Evolutionary conservation across 2,797 vertebrate genomes (phyloP).

Genomic region (Tauraco hartlaubi): DNA sequence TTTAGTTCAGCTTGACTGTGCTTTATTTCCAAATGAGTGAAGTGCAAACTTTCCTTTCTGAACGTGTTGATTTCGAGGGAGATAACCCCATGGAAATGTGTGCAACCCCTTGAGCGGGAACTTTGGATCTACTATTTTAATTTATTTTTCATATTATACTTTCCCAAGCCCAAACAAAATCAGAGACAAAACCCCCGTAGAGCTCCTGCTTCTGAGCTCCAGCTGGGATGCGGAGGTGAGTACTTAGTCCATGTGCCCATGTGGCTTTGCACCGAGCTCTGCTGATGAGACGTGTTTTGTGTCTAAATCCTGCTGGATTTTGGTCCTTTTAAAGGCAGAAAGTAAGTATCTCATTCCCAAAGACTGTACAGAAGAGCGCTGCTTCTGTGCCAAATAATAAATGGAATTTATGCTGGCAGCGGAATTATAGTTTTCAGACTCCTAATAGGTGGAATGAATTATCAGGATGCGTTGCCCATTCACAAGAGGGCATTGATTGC

Average conservation of each 20-base stretch:
- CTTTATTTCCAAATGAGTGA: not conserved
- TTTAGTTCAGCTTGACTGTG: slow-evolving; percentile 7
- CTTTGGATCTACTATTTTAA: not conserved
- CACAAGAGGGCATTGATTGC: not conserved
- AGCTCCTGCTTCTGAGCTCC: not conserved
- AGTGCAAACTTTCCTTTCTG: not conserved
- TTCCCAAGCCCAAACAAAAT: not conserved
- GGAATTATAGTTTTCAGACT: not conserved
- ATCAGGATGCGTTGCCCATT: not conserved
- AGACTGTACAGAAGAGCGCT: fast-evolving
- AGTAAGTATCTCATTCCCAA: not conserved
- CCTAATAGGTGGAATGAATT: not conserved
- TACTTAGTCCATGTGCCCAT: not conserved
- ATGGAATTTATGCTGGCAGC: not conserved
- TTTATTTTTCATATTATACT: not conserved
- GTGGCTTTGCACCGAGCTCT: not conserved
- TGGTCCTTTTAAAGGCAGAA: not conserved
- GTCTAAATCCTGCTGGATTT: not conserved
- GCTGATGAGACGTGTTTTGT: fast-evolving
- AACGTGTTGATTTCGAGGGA: not conserved
- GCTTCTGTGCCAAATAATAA: not conserved
- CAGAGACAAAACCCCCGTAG: not conserved
- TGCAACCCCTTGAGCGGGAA: not conserved
- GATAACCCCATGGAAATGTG: not conserved
- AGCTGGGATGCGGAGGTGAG: not conserved